phyloP scores from a whole-genome alignment of 2,888 invertebrate species.

The Pyrocoelia pectoralis region DNA sequence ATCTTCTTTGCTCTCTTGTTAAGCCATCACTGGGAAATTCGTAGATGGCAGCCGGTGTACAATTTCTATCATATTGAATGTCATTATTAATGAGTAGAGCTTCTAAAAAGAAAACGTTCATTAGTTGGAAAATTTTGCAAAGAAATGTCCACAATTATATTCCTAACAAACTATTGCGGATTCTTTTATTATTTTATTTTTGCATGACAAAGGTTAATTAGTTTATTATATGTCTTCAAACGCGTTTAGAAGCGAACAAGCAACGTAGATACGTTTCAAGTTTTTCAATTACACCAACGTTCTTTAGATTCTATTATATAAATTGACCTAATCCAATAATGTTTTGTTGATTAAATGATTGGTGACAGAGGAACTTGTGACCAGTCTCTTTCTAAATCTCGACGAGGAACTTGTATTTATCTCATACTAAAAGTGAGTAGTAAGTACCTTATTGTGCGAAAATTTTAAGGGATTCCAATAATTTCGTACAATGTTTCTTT shows the following conservation, averaged over 20 bases:
- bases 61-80: slow-evolving; percentile 60
- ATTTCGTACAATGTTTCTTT: too few relatives aligned
- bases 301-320: neutral
- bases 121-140: neutral
- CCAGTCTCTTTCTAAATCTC: neutral
- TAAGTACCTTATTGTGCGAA: too few relatives aligned
- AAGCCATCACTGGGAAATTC: slow-evolving; percentile 84
- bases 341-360: neutral
- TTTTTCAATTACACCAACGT: neutral
- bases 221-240: neutral
- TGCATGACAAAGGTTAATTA: neutral
- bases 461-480: too few relatives aligned
- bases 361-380: neutral
- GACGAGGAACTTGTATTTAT: too few relatives aligned
- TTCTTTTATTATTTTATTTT: neutral
- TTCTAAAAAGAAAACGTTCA: neutral
- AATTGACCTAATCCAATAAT: slow-evolving; percentile 1
- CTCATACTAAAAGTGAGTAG: too few relatives aligned
- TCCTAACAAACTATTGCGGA: neutral
- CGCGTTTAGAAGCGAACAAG: neutral
- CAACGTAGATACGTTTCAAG: neutral
- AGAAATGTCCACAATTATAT: neutral
- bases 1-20: slow-evolving; percentile 72
- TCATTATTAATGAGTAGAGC: neutral
- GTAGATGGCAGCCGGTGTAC: slow-evolving; percentile 80